These are phyloP conservation scores for Tachina grossa DNA, from an alignment of 2,888 invertebrate species.

Conservation along the genomic window DNA sequence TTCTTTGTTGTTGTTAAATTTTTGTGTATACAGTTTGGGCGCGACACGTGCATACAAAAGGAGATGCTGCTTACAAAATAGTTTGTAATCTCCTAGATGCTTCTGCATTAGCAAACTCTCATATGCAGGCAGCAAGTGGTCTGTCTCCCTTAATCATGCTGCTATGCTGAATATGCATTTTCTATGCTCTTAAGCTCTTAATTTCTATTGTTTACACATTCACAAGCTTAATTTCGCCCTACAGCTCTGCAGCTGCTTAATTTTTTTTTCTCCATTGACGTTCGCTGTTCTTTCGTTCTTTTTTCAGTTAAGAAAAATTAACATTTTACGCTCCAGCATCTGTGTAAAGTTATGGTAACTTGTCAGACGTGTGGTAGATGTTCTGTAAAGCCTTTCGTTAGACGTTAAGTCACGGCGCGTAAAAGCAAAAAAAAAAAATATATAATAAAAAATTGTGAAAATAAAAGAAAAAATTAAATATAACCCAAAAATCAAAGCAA, in stretches of 20 bases:
- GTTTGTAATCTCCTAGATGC: conserved; percentile 41
- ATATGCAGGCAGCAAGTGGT: no score
- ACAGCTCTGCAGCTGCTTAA: conserved; percentile 49
- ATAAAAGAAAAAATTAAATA: conserved; percentile 31
- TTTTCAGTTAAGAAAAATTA: conserved; percentile 48
- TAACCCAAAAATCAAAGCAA: conserved; percentile 1
- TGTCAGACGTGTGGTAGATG: conserved; percentile 74
- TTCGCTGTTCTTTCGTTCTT: conserved; percentile 37
- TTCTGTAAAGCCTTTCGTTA: conserved; percentile 71
- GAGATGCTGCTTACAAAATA: conserved; percentile 70
- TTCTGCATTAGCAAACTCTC: neutral
- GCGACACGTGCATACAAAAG: conserved; percentile 74
- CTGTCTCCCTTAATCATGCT: conserved; percentile 44
- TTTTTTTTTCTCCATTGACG: conserved; percentile 10
- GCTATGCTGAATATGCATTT: conserved; percentile 64
- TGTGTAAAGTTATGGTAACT: conserved; percentile 69
- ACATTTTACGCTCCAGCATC: conserved; percentile 67
- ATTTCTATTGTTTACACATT: conserved; percentile 43
- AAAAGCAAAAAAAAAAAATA: conserved; percentile 51
- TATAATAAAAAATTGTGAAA: conserved; percentile 43
- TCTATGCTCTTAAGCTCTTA: conserved; percentile 26
- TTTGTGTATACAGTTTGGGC: conserved; percentile 74
- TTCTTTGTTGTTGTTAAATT: conserved; percentile 46
- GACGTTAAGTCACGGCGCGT: conserved; percentile 69
- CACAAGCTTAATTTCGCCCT: conserved; percentile 55